Conservation (phyloP, 2,797 vertebrate species). For the Acipenser ruthenus region DNA sequence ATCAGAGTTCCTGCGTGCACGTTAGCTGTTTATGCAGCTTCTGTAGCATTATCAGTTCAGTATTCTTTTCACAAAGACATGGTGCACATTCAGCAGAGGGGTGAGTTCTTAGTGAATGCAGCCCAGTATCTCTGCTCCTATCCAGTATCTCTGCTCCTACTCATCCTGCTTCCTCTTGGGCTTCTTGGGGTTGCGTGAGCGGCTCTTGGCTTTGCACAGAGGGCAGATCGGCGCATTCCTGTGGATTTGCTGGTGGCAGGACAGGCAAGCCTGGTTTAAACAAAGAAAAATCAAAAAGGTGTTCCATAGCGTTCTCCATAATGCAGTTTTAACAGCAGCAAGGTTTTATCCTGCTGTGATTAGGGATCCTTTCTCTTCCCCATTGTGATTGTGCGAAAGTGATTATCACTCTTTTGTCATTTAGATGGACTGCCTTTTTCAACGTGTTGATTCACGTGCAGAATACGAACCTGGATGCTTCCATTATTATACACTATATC, state of each 20-base stretch:
- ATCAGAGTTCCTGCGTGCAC: no score
- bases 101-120: slow-evolving; percentile 8
- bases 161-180: slow-evolving; percentile 98
- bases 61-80: no score
- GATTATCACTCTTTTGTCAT: no score
- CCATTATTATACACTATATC: no score
- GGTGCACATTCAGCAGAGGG: slow-evolving; percentile 5
- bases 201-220: slow-evolving; percentile 96
- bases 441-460: no score
- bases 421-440: no score
- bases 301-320: not conserved
- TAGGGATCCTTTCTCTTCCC: not conserved
- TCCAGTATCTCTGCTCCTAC: slow-evolving; percentile 49
- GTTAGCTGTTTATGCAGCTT: no score
- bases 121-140: slow-evolving; percentile 4
- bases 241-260: slow-evolving; percentile 98
- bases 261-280: slow-evolving; percentile 80
- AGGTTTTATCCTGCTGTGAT: not conserved
- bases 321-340: not conserved
- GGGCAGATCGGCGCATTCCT: slow-evolving; percentile 96
- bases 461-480: no score
- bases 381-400: no score
- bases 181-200: slow-evolving; percentile 96
- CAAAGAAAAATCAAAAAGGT: slow-evolving; percentile 12
- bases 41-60: no score